Conservation (phyloP, 2,797 vertebrate genomes). For the Helostoma temminkii region DNA sequence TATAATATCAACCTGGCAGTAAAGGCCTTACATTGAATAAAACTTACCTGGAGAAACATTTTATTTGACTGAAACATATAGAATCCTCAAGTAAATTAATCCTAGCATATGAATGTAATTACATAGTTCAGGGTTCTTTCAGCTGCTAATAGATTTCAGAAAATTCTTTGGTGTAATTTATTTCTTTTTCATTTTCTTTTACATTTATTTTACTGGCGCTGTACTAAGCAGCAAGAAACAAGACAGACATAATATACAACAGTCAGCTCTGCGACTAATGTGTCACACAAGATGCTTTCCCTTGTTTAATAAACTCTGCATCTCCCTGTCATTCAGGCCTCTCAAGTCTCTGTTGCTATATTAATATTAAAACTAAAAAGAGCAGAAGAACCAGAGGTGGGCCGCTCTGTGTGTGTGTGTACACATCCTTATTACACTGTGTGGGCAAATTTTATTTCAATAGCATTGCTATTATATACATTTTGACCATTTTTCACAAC, state of each 20-base stretch:
- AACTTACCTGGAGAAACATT: constrained; percentile 51
- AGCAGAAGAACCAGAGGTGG: constrained; percentile 18
- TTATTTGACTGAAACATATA: constrained; percentile 37
- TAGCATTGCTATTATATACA: neutral
- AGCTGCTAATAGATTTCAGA: constrained; percentile 45
- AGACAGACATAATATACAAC: constrained; percentile 23
- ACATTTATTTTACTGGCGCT: neutral
- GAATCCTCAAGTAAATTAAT: constrained; percentile 43
- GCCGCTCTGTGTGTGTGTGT: constrained; percentile 1
- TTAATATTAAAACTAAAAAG: constrained; percentile 47
- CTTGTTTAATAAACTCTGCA: constrained; percentile 53
- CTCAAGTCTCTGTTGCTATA: constrained; percentile 28
- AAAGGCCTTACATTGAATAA: constrained; percentile 62
- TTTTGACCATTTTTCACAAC: no score
- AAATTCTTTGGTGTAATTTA: constrained; percentile 6
- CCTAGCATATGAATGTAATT: constrained; percentile 11
- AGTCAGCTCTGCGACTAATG: constrained; percentile 35
- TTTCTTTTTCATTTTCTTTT: constrained; percentile 2
- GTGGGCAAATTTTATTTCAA: no score
- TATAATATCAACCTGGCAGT: constrained; percentile 72
- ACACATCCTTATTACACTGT: neutral
- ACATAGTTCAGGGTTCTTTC: constrained; percentile 20
- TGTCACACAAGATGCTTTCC: constrained; percentile 25
- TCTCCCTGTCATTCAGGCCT: constrained; percentile 41
- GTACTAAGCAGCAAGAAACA: constrained; percentile 16